phyloP scores from a whole-genome alignment of 2,113 vertebrate genomes.

The Monopterus albus region DNA sequence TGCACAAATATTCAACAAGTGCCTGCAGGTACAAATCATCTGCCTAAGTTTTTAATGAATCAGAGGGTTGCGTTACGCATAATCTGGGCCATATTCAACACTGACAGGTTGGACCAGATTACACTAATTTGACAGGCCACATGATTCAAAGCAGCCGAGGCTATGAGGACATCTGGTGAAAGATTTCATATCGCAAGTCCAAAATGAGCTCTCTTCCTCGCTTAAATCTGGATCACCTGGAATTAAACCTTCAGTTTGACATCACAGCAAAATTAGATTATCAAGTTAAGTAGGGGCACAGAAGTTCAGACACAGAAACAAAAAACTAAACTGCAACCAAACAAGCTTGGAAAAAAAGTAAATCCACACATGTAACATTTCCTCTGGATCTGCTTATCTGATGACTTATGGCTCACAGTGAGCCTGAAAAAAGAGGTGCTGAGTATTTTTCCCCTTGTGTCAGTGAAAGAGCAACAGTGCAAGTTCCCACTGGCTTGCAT shows the following conservation, averaged over 20 bases:
- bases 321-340: neutral
- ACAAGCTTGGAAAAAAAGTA: slow-evolving; percentile 12
- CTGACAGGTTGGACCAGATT: slow-evolving; percentile 14
- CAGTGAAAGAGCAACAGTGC: slow-evolving; percentile 69
- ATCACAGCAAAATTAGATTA: neutral
- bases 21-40: slow-evolving; percentile 23
- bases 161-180: slow-evolving; percentile 72
- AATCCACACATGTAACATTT: slow-evolving; percentile 10
- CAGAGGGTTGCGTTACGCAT: neutral
- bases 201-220: neutral
- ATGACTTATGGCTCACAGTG: slow-evolving; percentile 35
- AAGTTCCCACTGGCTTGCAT: slow-evolving; percentile 79
- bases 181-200: slow-evolving; percentile 50
- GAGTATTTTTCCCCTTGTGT: slow-evolving; percentile 42
- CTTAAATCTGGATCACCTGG: neutral
- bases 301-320: neutral
- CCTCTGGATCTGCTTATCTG: slow-evolving; percentile 38
- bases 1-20: slow-evolving; percentile 27
- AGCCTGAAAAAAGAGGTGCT: slow-evolving; percentile 42
- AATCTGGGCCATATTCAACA: slow-evolving; percentile 15
- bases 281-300: neutral
- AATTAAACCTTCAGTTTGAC: slow-evolving; percentile 4
- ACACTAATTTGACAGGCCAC: neutral
- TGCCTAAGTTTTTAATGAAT: neutral
- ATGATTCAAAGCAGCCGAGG: slow-evolving; percentile 19